phyloP scores from a whole-genome alignment of 2,888 invertebrate genomes.

The Epiblema foenella region DNA sequence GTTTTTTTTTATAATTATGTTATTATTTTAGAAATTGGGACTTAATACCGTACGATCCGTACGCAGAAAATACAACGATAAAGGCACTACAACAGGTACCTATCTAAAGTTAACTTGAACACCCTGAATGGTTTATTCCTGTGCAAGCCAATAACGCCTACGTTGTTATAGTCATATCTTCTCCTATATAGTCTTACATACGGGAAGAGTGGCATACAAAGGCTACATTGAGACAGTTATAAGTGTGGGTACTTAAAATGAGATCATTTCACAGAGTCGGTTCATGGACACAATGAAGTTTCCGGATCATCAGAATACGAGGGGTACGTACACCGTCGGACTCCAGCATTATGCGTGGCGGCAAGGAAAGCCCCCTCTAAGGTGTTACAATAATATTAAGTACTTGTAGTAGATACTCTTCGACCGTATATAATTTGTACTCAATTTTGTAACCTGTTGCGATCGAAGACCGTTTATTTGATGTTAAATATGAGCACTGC shows the following conservation, averaged over 20 bases:
- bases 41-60: slow-evolving; percentile 62
- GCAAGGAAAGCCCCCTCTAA: background rate
- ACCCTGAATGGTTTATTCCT: background rate
- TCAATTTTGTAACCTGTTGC: no score
- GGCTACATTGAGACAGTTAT: no score
- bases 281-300: background rate
- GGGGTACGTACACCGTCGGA: slow-evolving; percentile 50
- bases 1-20: background rate
- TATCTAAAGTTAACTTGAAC: slow-evolving; percentile 13
- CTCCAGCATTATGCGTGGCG: slow-evolving; percentile 49
- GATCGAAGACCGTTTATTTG: no score
- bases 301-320: background rate
- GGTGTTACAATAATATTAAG: no score
- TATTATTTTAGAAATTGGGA: slow-evolving; percentile 63
- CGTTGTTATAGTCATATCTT: no score
- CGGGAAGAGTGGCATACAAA: no score
- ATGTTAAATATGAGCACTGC: no score
- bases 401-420: background rate
- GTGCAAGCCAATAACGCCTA: no score
- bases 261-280: background rate
- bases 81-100: slow-evolving; percentile 56
- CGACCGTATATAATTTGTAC: no score
- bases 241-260: no score
- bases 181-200: no score
- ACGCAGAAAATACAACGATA: slow-evolving; percentile 51